Base-by-base conservation (phyloP, 2,888 invertebrate species). In the Cremastinae sp. region DNA sequence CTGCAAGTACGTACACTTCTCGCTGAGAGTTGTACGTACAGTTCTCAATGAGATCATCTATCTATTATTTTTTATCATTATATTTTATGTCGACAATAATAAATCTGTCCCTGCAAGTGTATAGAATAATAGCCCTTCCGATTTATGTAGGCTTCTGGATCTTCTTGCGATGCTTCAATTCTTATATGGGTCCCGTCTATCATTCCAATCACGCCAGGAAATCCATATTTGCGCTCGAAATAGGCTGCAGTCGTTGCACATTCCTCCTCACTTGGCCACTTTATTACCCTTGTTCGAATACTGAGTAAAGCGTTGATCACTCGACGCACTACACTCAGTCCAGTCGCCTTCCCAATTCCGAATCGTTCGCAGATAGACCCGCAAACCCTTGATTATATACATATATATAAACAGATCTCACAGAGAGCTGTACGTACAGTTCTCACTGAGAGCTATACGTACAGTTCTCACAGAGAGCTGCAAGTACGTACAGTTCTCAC, bases 121-220 rank as follows among this genome's bases (percentile, higher is more conserved):
- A 74, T 62, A 5, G 69, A 70, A 20, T 64, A 12, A 5, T 51
- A 61, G 10, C 56, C 70, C 36, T 74, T 74, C 28, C 74, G 4
- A 12, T 74, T 74, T 7, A 70, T 43, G 10, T 70, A 74, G 0
- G 61, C 53, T 16, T 70, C 51, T 3, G 45, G 10, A 34, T 74
- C 4, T 0, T 54, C 62, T 1, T 16, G n/a, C 0, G 62, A 58
- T 41, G 70, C 61, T 16, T 22, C 45, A 8, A 74, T 74, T 8
- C 12, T 69, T 1, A 72, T 22, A 16, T 68, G 58, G 0, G 22
- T 58, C 1, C 47, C 68, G 47, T 68, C 56, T 5, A 68, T 20
- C 0, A 36, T 12, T 1, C 68, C 68, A 18, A 68, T 68, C 1
- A 59, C 59, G 3, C 65, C 65, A 14, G 72, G 72, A 65, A 54